Base-by-base conservation (phyloP, 2,797 vertebrate species). In the Lepilemur septentrionalis region DNA sequence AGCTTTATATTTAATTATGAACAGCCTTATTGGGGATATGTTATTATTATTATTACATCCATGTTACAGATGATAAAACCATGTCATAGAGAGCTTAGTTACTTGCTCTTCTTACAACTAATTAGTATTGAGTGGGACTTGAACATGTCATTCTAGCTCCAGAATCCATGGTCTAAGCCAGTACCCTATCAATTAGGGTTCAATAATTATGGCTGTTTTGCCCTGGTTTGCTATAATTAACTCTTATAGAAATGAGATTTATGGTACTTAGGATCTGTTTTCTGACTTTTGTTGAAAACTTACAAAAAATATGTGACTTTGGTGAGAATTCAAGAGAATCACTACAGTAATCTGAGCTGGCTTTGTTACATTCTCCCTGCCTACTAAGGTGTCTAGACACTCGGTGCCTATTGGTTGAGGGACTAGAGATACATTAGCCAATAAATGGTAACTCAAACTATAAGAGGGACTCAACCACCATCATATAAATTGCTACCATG, bases 271-370 rank as follows among this genome's bases (percentile, higher is more conserved):
- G 1, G 2, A 28, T 43, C 18, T 46, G 11, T 46, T 63, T 90
- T 76, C 76, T 90, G 32, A 79, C 41, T 46, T 91, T 88, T 38
- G 15, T 63, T 89, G 46, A 65, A 65, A 67, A 75, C 7, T 13
- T 57, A 43, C 46, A 65, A 32, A 52, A 55, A 48, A 48, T 9
- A 3, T 0, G 0, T 91, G 28, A 12, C 10, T 73, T 22, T 83
- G 4, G 43, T 63, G 0, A 32, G 10, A 25, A 52, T 43, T 65
- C 41, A 30, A 32, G 32, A 3, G 0, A 0, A 8, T 67, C 32
- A 5, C 41, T 50, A 3, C 2, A 9, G 48, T 22, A 15, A 0
- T 30, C 79, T 4, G 18, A 73, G 35, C 67, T 55, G n/a, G 15
- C 65, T 75, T 72, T 17, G 30, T 52, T 38, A 10, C 10, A 2